These are phyloP conservation scores for Cottoperca gobio DNA, from an alignment of 2,797 vertebrate genomes.

Conservation along the genomic window DNA sequence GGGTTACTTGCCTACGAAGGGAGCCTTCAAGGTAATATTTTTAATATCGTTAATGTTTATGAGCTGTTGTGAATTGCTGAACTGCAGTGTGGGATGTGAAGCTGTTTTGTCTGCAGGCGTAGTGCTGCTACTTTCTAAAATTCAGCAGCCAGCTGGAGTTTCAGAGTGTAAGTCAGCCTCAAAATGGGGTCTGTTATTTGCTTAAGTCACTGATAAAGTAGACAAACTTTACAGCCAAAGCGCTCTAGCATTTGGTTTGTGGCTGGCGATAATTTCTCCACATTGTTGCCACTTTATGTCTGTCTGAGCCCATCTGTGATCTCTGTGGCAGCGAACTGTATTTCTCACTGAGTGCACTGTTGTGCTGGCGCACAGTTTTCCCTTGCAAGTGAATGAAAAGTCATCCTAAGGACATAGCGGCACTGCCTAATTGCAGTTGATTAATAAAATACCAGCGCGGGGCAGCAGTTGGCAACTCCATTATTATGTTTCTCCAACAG, in stretches of 20 bases:
- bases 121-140: not conserved
- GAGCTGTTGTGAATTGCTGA: not conserved
- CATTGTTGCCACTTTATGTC: conserved; percentile 53
- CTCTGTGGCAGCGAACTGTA: conserved; percentile 10
- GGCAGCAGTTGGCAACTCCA: conserved; percentile 74
- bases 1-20: not conserved
- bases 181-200: conserved; percentile 17
- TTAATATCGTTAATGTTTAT: not conserved
- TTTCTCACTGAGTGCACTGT: conserved; percentile 26
- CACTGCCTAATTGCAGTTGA: conserved; percentile 74
- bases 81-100: not conserved
- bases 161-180: conserved; percentile 10
- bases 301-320: conserved; percentile 60
- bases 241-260: conserved; percentile 33
- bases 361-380: conserved; percentile 19
- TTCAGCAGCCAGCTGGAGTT: conserved; percentile 40
- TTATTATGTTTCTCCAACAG: conserved; percentile 78
- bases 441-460: conserved; percentile 79
- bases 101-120: not conserved
- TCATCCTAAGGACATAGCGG: conserved; percentile 74
- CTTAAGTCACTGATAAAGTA: conserved; percentile 24
- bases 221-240: conserved; percentile 23
- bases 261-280: conserved; percentile 43
- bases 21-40: not conserved
- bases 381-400: conserved; percentile 61